A percentile compares a stretch with the other conserved stretches of the same genome.
These are phyloP conservation scores for Penaeus vannamei DNA, from an alignment of 1,140 invertebrate species.

Conservation along the genomic window DNA sequence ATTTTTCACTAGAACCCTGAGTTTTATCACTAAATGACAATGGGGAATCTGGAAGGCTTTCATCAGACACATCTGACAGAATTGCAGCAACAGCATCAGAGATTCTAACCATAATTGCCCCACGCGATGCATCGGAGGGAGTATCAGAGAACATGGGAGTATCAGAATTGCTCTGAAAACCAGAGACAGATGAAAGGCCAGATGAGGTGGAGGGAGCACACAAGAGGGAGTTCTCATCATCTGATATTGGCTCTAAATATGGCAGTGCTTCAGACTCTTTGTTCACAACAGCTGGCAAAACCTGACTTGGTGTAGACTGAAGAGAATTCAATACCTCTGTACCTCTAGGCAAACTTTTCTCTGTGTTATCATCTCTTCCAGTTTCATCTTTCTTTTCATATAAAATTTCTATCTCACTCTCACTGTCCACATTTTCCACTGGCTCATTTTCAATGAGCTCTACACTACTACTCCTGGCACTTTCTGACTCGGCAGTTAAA, in stretches of 20 bases:
- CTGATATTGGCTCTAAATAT: slow-evolving; percentile 53
- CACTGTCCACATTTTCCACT: slow-evolving; percentile 10
- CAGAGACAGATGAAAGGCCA: slow-evolving; percentile 52
- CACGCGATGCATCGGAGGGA: slow-evolving; percentile 59
- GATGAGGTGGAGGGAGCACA: slow-evolving; percentile 46
- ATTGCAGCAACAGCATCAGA: slow-evolving; percentile 66
- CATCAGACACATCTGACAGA: slow-evolving; percentile 62
- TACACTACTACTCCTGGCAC: slow-evolving; percentile 13
- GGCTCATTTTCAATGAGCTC: slow-evolving; percentile 1
- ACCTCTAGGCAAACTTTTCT: no score
- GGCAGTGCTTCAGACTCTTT: slow-evolving; percentile 28
- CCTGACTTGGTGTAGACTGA: no score
- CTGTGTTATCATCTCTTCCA: background rate
- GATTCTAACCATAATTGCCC: slow-evolving; percentile 62
- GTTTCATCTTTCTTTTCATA: slow-evolving; percentile 19
- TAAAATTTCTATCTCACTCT: slow-evolving; percentile 47
- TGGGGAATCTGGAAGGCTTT: slow-evolving; percentile 54
- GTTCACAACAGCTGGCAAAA: background rate
- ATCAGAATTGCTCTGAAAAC: slow-evolving; percentile 61
- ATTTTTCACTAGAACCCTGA: no score
- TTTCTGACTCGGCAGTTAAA: background rate
- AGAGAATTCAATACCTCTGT: no score
- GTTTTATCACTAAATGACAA: slow-evolving; percentile 22
- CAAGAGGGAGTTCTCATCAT: slow-evolving; percentile 57
- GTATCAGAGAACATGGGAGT: slow-evolving; percentile 66